A percentile compares a stretch with the other conserved stretches of the same genome.
Evolutionary conservation across 2,888 invertebrate genomes (phyloP).

Genomic region (Merodon equestris): DNA sequence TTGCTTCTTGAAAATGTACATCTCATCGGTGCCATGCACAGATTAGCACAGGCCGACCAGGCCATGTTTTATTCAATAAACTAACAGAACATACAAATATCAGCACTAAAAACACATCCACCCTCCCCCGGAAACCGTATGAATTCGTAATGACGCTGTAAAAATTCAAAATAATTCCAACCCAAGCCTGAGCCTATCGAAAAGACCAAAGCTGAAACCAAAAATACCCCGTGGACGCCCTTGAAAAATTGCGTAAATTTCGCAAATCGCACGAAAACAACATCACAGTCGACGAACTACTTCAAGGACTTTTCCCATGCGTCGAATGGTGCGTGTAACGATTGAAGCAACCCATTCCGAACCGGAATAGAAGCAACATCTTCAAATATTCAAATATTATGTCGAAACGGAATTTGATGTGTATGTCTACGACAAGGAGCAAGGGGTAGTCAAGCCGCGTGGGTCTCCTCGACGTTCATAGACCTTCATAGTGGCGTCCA

Average conservation of each 20-base stretch:
- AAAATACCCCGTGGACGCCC: slow-evolving; percentile 16
- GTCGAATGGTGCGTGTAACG: slow-evolving; percentile 17
- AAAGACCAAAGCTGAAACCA: no score
- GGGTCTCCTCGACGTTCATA: slow-evolving; percentile 18
- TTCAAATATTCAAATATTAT: slow-evolving; percentile 56
- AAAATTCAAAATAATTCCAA: slow-evolving; percentile 42
- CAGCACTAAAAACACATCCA: no score
- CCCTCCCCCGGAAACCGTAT: background rate
- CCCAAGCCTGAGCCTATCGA: no score
- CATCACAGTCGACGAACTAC: slow-evolving; percentile 58
- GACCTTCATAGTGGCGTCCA: slow-evolving; percentile 1
- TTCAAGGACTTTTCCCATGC: slow-evolving; percentile 56
- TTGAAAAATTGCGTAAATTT: slow-evolving; percentile 56
- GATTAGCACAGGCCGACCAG: no score
- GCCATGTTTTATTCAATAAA: no score
- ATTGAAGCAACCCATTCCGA: background rate
- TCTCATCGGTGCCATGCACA: no score
- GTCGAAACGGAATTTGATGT: slow-evolving; percentile 12
- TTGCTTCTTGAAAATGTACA: no score
- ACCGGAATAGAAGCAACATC: slow-evolving; percentile 21
- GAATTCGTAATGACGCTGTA: slow-evolving; percentile 40
- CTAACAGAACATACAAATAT: no score
- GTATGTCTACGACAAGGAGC: background rate
- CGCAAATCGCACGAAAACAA: slow-evolving; percentile 54
- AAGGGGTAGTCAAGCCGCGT: slow-evolving; percentile 5